Evolutionary conservation across 2,797 vertebrate genomes (phyloP), one percentile per base, ranked within the genome.

Genomic region (Enteromius afrohamiltoni): DNA sequence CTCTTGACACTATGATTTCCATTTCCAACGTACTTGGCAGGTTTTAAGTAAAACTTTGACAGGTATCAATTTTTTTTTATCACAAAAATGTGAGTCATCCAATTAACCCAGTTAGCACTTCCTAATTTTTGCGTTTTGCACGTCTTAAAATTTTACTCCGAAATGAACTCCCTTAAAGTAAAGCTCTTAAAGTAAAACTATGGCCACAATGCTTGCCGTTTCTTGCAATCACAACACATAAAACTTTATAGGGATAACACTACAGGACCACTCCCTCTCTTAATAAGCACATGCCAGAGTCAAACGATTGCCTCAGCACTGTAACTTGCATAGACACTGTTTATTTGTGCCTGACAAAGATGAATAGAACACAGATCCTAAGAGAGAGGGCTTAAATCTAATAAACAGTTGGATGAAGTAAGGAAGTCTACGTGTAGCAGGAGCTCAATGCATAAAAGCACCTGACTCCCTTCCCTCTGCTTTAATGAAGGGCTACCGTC

Each of bases 261-360:
- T 71, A 68, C 47, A 58, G 51, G 62, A 76, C 74, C 69, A 37
- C 53, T 47, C 31, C 21, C 67, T 58, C 40, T 62, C 42, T 40
- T 83, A 60, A 85, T 73, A 82, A 84, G 70, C 51, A 58, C 58
- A 69, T 55, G 55, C 47, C 47, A 16, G n/a, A 74, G 80, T 80
- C 86, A 90, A 81, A 83, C 55, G 58, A 88, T 87, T 86, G 82
- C 81, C 84, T 88, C 83, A 85, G 45, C 83, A 21, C 77, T 77
- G 71, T 78, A 85, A 68, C 82, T 77, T 68, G 79, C 67, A 83
- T 42, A 74, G 60, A 65, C 79, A 55, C 58, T 83, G 85, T 81
- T 87, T 88, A 83, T 87, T 85, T 85, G 83, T 79, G 49, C 74
- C 86, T 85, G 85, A 86, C 81, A 58, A 78, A 83, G 26, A 85